A percentile compares a stretch with the other conserved stretches of the same genome.
phyloP scores from a whole-genome alignment of 2,797 vertebrate species.

The Melanotaenia parkinsoni region DNA sequence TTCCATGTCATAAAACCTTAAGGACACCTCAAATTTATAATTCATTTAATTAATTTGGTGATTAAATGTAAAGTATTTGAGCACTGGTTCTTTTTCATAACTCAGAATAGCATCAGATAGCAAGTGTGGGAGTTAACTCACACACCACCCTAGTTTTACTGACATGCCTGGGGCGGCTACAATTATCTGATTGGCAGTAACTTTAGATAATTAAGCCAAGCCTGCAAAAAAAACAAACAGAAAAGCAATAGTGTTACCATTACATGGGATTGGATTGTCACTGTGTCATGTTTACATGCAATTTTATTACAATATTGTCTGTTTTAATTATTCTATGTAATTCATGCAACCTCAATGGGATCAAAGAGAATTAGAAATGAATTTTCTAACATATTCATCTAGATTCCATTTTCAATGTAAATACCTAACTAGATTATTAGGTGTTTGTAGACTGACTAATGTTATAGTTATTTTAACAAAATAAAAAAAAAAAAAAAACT shows the following conservation, averaged over 20 bases:
- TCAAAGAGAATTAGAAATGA: neutral
- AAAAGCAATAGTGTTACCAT: neutral
- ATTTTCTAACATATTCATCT: neutral
- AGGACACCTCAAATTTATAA: neutral
- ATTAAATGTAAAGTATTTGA: neutral
- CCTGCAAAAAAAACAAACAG: neutral
- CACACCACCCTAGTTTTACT: neutral
- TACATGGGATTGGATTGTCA: neutral
- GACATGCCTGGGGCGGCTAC: neutral
- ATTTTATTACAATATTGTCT: neutral
- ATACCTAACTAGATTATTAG: neutral
- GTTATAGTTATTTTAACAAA: no score
- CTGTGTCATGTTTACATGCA: neutral
- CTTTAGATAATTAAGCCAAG: neutral
- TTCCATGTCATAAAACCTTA: neutral
- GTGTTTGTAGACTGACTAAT: neutral
- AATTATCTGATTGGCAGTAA: neutral
- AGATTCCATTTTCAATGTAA: neutral
- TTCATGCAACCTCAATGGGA: neutral
- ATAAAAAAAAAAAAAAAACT: no score
- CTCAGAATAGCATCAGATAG: neutral
- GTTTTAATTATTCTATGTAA: neutral
- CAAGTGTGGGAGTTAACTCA: neutral
- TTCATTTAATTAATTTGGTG: neutral
- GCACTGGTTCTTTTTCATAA: neutral